phyloP scores from a whole-genome alignment of 2,113 vertebrate species.

The Mobula hypostoma region DNA sequence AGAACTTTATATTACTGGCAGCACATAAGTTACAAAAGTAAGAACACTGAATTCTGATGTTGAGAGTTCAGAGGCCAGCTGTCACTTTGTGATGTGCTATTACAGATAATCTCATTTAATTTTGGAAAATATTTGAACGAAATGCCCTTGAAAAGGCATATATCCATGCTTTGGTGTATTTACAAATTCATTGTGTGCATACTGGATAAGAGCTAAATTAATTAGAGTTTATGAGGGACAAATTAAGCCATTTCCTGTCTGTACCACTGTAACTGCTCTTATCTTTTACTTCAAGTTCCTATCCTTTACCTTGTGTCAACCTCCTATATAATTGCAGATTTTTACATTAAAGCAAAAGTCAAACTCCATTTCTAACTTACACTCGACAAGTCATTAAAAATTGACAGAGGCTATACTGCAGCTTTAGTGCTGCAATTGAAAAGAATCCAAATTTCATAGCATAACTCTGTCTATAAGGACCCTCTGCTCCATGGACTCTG shows the following conservation, averaged over 20 bases:
- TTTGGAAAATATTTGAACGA: constrained; percentile 18
- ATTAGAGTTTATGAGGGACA: neutral
- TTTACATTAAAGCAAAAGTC: neutral
- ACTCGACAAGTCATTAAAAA: neutral
- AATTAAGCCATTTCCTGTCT: neutral
- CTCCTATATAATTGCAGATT: neutral
- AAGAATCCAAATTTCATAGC: too few species aligned
- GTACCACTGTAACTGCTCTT: neutral
- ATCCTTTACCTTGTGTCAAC: neutral
- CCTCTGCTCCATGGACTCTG: too few species aligned
- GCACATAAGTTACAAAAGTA: neutral
- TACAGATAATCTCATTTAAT: constrained; percentile 1
- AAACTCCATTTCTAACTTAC: neutral
- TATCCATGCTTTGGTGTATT: neutral
- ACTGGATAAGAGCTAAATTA: neutral
- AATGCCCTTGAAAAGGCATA: neutral
- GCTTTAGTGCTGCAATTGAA: neutral
- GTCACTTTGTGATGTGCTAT: neutral
- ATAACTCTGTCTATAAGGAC: too few species aligned
- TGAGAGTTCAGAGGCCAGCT: neutral
- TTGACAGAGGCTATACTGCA: neutral
- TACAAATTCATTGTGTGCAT: neutral
- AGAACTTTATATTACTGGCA: neutral
- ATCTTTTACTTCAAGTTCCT: neutral
- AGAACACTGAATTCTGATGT: neutral